Evolutionary conservation across 2,888 invertebrate genomes (phyloP).

Genomic region (Lasioglossum marginatum): DNA sequence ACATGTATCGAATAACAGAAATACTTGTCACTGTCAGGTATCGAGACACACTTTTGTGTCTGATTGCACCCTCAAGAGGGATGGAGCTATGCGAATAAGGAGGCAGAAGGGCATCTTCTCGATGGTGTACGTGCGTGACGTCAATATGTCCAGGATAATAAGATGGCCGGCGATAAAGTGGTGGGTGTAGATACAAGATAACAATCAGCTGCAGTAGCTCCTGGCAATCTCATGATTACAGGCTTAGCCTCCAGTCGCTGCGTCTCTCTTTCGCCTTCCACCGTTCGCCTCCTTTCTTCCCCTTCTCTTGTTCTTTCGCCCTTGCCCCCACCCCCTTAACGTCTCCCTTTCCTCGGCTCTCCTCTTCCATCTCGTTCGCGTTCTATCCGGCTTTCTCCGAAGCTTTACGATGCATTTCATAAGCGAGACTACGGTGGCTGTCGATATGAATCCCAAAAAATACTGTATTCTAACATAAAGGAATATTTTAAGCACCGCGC

Average conservation of each 20-base stretch:
- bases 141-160: slow-evolving; percentile 84
- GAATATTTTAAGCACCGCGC: not conserved
- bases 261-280: slow-evolving; percentile 57
- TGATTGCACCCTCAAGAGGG: slow-evolving; percentile 48
- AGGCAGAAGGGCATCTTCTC: slow-evolving; percentile 52
- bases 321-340: slow-evolving; percentile 18
- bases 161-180: slow-evolving; percentile 84
- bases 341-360: slow-evolving; percentile 48
- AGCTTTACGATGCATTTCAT: slow-evolving; percentile 78
- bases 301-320: slow-evolving; percentile 48
- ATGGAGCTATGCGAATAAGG: slow-evolving; percentile 42
- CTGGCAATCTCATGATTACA: slow-evolving; percentile 84
- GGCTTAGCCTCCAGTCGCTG: slow-evolving; percentile 79
- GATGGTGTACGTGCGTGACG: slow-evolving; percentile 81
- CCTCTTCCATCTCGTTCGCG: slow-evolving; percentile 41
- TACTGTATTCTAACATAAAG: not conserved
- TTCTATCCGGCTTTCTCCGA: slow-evolving; percentile 42
- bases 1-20: not conserved
- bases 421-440: slow-evolving; percentile 60
- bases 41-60: not conserved
- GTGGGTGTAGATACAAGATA: slow-evolving; percentile 84
- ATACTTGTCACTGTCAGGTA: not conserved
- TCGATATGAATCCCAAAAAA: not conserved
- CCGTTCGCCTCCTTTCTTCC: slow-evolving; percentile 54
- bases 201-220: slow-evolving; percentile 84